Base-by-base conservation (phyloP, 35 echinoderm and acorn worm genomes). In the Strongylocentrotus purpuratus region DNA sequence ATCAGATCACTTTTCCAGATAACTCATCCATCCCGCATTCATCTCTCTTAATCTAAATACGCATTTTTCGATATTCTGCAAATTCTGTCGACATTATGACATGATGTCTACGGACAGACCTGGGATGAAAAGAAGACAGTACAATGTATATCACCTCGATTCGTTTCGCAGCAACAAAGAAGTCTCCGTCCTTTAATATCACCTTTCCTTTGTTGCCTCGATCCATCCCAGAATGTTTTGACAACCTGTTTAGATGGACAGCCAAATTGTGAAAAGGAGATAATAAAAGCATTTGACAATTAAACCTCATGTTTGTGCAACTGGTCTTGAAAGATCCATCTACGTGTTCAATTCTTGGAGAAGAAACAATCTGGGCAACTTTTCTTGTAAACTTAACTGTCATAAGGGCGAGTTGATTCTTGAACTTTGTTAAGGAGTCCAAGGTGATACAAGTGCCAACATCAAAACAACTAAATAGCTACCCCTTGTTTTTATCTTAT, bases 231-330 rank as follows among this genome's bases (percentile, higher is more conserved):
- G 7, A 78, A 78, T 78, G 65, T 78, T 78, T 78, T 78, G 65
- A 78, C 22, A 78, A 78, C 65, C 65, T 78, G 65, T n/a, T 78
- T 78, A 78, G 20, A 78, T n/a, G 65, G 8, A 78, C 65, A 78
- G 20, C 65, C 65, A 78, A 78, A 71, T 71, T 55, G 9, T 55
- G 25, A 71, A 71, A 71, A 78, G 22, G 4, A 78, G 65, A 78
- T 78, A 78, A 78, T n/a, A 78, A 78, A 78, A 78, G 15, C 65
- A 78, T n/a, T 78, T 78, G 65, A 78, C 65, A 78, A 78, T 78
- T 28, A 78, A 78, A 78, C 22, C 65, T 78, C 5, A 78, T 78
- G 65, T 78, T 78, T 78, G 28, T 78, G 65, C 65, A 78, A 78
- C 65, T 78, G 65, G 65, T 22, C 20, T 78, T 4, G 65, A n/a